phyloP scores from a whole-genome alignment of 2,797 vertebrate species.

The Bothrops alternatus region DNA sequence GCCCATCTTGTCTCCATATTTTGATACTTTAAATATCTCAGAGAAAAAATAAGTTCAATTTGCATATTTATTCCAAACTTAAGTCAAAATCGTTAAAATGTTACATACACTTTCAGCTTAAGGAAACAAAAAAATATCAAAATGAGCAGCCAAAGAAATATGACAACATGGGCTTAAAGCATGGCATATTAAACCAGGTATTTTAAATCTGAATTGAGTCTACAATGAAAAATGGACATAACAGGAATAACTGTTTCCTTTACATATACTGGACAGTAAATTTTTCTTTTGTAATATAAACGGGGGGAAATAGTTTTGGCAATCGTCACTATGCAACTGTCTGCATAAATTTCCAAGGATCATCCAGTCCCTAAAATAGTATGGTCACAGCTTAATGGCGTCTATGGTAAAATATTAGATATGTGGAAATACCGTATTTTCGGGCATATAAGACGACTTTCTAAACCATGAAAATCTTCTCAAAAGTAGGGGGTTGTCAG shows the following conservation, averaged over 20 bases:
- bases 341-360: neutral
- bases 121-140: neutral
- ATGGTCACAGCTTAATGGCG: neutral
- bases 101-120: neutral
- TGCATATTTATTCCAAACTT: neutral
- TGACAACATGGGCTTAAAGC: neutral
- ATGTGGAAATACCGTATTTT: too few relatives aligned
- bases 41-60: neutral
- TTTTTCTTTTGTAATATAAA: neutral
- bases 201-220: neutral
- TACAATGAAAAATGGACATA: neutral
- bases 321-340: neutral
- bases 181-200: neutral
- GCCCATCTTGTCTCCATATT: neutral
- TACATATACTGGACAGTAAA: too few relatives aligned
- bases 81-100: neutral
- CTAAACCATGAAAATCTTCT: too few relatives aligned
- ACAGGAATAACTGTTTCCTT: neutral
- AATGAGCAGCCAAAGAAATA: neutral
- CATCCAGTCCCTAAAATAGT: neutral
- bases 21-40: neutral
- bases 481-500: too few relatives aligned
- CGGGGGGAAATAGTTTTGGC: neutral
- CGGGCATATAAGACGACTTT: too few relatives aligned
- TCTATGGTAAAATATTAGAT: neutral